Conservation (phyloP, 1,140 invertebrate species). For the Sinonovacula constricta region DNA sequence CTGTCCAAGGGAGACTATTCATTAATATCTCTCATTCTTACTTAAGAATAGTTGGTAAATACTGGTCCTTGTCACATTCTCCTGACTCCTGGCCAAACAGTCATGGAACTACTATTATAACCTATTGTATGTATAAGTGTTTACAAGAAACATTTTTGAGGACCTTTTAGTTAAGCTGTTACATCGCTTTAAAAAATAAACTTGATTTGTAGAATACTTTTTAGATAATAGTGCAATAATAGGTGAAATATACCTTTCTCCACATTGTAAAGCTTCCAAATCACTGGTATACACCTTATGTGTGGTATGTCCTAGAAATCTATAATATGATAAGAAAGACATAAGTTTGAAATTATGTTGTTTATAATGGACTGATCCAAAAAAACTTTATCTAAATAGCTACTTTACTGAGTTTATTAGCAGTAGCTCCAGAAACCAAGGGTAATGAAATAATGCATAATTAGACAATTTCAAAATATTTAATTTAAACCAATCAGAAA, state of each 20-base stretch:
- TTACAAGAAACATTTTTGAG: too few species aligned
- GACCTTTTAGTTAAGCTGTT: too few species aligned
- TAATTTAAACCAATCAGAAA: neutral
- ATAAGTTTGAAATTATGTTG: neutral
- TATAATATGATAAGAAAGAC: slow-evolving; percentile 25
- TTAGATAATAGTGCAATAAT: too few species aligned
- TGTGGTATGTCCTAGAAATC: slow-evolving; percentile 56
- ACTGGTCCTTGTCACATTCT: too few species aligned
- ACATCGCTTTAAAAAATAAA: too few species aligned
- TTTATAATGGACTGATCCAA: neutral
- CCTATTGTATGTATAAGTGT: too few species aligned
- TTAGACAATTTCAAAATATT: neutral
- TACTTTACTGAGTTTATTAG: neutral
- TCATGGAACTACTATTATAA: too few species aligned
- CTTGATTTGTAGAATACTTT: too few species aligned
- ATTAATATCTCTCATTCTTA: too few species aligned
- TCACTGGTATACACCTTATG: slow-evolving; percentile 59
- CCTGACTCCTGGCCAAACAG: too few species aligned
- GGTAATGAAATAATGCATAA: neutral
- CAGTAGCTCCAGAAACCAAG: neutral
- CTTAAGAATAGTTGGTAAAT: too few species aligned
- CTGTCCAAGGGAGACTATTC: too few species aligned
- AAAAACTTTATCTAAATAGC: neutral
- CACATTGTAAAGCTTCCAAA: slow-evolving; percentile 58
- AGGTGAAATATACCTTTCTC: slow-evolving; percentile 65